Base-by-base conservation (phyloP, 2,888 invertebrate genomes). In the Protodeltote pygarga region DNA sequence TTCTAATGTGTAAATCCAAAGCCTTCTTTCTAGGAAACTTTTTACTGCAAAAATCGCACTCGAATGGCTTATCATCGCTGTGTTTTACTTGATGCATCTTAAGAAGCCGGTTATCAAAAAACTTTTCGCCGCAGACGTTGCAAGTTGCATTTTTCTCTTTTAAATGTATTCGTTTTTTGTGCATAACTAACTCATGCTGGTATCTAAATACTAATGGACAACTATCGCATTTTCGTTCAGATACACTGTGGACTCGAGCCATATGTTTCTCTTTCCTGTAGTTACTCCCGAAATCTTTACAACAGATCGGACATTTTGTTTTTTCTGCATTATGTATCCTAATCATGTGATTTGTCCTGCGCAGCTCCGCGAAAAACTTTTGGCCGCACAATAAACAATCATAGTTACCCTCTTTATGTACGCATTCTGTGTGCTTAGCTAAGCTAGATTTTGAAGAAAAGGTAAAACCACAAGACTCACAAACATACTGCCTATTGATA, bases 61-160 rank as follows among this genome's bases (percentile, higher is more conserved):
- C 41, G 11, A 60, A 72, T 3, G 67, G 67, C 9, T 49, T 62
- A 0, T 20, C 50, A 1, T 44, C 34, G 5, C 42, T 47, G 10
- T 74, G 74, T 9, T 60, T 71, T 0, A 69, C 57, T 66, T 77
- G 68, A 35, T 82, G 82, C 0, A 50, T 17, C 1, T 66, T 60
- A n/a, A 81, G 19, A 0, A 60, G 53, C 0, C 68, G 54, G 2
- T 46, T 52, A 0, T 70, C 60, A 17, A 71, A 81, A 1, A 71
- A 71, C 16, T 57, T 62, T 62, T 72, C 71, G 0, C 78, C 79
- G 13, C 83, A 84, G 0, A 79, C 31, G 5, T 71, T 63, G 6
- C 83, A 81, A 1, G 72, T 61, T 0, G 72, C 52, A 11, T 77
- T 76, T 29, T 71, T 80, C 29, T 76, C 78, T 27, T 74, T 77